Conservation (phyloP, 2,888 invertebrate species). For the Germaria angustata region DNA sequence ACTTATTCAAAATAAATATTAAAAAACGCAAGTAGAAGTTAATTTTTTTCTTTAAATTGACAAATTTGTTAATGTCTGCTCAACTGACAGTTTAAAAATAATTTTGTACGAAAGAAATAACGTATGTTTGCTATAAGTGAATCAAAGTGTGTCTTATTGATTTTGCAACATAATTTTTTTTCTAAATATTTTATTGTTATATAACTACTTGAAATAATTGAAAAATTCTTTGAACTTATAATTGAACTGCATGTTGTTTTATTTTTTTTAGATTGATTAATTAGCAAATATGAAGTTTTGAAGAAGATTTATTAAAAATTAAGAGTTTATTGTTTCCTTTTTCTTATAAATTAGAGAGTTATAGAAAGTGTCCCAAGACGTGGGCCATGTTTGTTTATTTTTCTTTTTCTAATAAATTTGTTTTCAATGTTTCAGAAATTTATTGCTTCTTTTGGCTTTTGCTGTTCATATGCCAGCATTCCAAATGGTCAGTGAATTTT, state of each 20-base stretch:
- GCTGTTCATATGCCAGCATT: too few relatives aligned
- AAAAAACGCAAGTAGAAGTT: constrained; percentile 13
- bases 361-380: too few relatives aligned
- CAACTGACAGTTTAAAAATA: constrained; percentile 63
- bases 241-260: not conserved
- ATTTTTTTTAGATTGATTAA: too few relatives aligned
- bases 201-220: not conserved
- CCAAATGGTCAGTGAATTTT: too few relatives aligned
- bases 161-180: constrained; percentile 14
- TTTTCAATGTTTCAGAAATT: too few relatives aligned
- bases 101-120: constrained; percentile 10
- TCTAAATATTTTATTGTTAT: not conserved
- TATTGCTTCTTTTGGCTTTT: too few relatives aligned
- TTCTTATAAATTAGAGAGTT: too few relatives aligned
- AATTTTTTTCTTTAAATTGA: constrained; percentile 21
- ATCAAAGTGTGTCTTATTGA: constrained; percentile 27
- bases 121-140: not conserved
- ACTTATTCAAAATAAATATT: not conserved
- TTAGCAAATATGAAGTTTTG: too few relatives aligned
- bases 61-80: constrained; percentile 63
- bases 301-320: too few relatives aligned
- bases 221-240: not conserved
- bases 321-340: too few relatives aligned
- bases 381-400: too few relatives aligned
- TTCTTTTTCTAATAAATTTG: too few relatives aligned